Base-by-base conservation (phyloP, 2,113 vertebrate genomes). In the Amazona vittata region DNA sequence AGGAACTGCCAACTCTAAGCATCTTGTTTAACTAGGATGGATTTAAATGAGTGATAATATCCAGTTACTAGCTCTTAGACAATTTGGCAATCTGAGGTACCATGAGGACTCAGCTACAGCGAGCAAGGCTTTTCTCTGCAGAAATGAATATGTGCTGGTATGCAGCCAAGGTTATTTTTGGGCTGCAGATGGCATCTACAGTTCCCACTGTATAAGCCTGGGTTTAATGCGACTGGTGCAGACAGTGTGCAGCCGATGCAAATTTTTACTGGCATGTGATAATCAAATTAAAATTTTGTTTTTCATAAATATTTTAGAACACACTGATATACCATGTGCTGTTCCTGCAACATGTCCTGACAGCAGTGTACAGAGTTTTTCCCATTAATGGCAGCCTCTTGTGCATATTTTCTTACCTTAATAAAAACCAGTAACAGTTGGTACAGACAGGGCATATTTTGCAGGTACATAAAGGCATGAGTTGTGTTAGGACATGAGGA, bases 81-180 rank as follows among this genome's bases (percentile, higher is more conserved):
- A 89, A 39, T 94, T 87, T 96, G 92, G 86, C 83, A 89, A 69
- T 84, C 83, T 80, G 63, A 92, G 63, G 80, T 94, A 89, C 89
- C 43, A 46, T 46, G 83, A 96, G 89, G 70, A 73, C 89, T 95
- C 80, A 63, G 53, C 89, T 91, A 85, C 80, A 73, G 83, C 86
- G 73, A 89, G 68, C n/a, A 85, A 93, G 44, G 21, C 67, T 85
- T 70, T 14, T 94, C 83, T 90, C 69, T 70, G 76, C 75, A 73
- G 81, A 91, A 89, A 94, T 53, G 57, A 92, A 39, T 91, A 95
- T 43, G n/a, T 62, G 49, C 94, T 96, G 90, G 76, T 93, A 12
- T 46, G 57, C 55, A 76, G 92, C 95, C 94, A 93, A 92, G 80
- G 94, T 94, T 95, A 96, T 96, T 95, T 91, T 92, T 86, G 69